These are phyloP conservation scores for Branchellion lobata DNA, from an alignment of 2,888 invertebrate genomes.

Conservation along the genomic window DNA sequence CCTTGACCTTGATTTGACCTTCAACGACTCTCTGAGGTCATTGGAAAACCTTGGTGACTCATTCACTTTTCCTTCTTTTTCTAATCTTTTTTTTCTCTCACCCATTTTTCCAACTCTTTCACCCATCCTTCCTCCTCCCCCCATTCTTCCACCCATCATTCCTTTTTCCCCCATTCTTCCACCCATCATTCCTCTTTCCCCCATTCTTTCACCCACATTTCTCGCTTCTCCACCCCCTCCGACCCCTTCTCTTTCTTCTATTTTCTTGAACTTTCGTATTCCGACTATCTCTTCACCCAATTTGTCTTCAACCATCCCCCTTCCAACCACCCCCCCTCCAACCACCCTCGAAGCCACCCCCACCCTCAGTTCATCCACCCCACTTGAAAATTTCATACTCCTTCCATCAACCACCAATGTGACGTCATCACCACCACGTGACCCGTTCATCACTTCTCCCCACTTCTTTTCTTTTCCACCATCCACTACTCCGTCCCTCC, in stretches of 20 bases:
- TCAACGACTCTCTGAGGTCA: neutral
- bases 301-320: too few relatives aligned
- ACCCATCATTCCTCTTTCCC: neutral
- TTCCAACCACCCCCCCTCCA: too few relatives aligned
- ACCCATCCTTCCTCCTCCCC: too few relatives aligned
- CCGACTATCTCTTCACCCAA: too few relatives aligned
- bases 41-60: constrained; percentile 2
- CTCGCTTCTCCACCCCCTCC: neutral
- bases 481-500: neutral
- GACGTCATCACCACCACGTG: neutral
- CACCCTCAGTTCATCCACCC: neutral
- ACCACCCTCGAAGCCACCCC: neutral
- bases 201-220: too few relatives aligned
- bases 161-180: neutral
- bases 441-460: too few relatives aligned
- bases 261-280: neutral
- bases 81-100: too few relatives aligned
- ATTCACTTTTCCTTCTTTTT: too few relatives aligned
- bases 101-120: too few relatives aligned
- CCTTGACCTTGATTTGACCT: constrained; percentile 6
- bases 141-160: too few relatives aligned
- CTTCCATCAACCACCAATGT: neutral
- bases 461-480: too few relatives aligned
- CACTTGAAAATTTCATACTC: neutral
- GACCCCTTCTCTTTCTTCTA: neutral